Base-by-base conservation (phyloP, 2,113 vertebrate species). In the Chloropsis hardwickii region DNA sequence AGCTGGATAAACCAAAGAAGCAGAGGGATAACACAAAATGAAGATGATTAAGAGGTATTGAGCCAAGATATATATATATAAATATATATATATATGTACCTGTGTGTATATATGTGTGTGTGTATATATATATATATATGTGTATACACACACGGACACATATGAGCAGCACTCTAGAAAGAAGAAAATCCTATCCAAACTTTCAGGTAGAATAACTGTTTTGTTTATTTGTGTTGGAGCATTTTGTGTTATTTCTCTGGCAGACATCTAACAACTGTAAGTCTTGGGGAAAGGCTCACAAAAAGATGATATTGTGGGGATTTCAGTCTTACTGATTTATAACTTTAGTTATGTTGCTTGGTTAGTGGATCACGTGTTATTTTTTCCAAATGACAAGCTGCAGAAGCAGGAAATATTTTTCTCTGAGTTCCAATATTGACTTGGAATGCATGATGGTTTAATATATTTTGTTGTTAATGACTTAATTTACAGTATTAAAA, bases 261-360 rank as follows among this genome's bases (percentile, higher is more conserved):
- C 64, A 95, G 57, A 31, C 0, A 42, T 72, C 82, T 65, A 58
- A 60, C 40, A 79, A 27, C 19, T 71, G 14, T 37, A 53, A 77
- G 64, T 51, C 78, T 54, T 82, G 45, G 44, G 33, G 19, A 87
- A 93, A 86, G 66, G 78, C 66, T 92, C 71, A 92, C 31, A 86
- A 84, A 94, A 94, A 80, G 79, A 87, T 80, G 79, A 45, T 80
- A 44, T 76, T 86, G 44, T 71, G 19, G 58, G 77, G 64, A 80
- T 93, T 96, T 95, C 85, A 71, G 2, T 86, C 35, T 86, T 80
- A 57, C 22, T 87, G 87, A 89, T 88, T 88, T 87, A 82, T 90
- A 47, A 37, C 84, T 76, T 88, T 89, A 18, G 24, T 86, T 95
- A 62, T 69, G n/a, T 39, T 90, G 44, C 47, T 93, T 81, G 33